Base-by-base conservation (phyloP, 2,888 invertebrate species). In the Shargacucullia verbasci region DNA sequence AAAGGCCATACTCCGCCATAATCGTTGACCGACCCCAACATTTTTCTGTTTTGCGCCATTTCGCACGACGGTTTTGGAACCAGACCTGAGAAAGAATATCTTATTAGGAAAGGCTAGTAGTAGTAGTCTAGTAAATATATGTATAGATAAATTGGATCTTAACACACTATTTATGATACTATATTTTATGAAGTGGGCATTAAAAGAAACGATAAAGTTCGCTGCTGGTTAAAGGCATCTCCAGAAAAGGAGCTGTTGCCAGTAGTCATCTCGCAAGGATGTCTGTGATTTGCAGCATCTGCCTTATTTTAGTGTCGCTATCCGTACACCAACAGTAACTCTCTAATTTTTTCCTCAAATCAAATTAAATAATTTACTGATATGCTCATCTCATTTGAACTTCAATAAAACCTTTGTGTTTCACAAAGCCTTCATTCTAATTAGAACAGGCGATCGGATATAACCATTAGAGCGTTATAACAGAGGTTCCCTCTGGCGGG, bases 41-140 rank as follows among this genome's bases (percentile, higher is more conserved):
- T 89, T 99, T 99, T 94, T 99, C 99, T 52, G 99, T 99, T 92
- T 99, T 99, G 66, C 99, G 97, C 99, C 99, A 99, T 89, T 99
- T 99, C 82, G 99, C 99, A 40, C 99, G 95, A 25, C 99, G 96
- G 93, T 99, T 99, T 95, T 99, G 99, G 93, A 99, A 99, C 99
- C 99, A 99, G 53, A 99, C 99, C 99, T 99, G 95, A 2, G 39
- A n/a, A 49, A 47, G 44, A 15, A n/a, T 14, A 35, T 4, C 2
- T 25, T 39, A 13, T 52, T 20, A 66, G 9, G n/a, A 5, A 14
- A 25, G 0, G 9, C 15, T 13, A 6, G 1, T 7, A 13, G 2
- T 7, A n/a, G n/a, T 1, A 9, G 1, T 6, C 29, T 5, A 27
- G 4, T 3, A 27, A 3, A 27, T 27, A 5, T 27, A 27, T 5